Base-by-base conservation (phyloP, 2,888 invertebrate species). In the Patella ulyssiponensis region DNA sequence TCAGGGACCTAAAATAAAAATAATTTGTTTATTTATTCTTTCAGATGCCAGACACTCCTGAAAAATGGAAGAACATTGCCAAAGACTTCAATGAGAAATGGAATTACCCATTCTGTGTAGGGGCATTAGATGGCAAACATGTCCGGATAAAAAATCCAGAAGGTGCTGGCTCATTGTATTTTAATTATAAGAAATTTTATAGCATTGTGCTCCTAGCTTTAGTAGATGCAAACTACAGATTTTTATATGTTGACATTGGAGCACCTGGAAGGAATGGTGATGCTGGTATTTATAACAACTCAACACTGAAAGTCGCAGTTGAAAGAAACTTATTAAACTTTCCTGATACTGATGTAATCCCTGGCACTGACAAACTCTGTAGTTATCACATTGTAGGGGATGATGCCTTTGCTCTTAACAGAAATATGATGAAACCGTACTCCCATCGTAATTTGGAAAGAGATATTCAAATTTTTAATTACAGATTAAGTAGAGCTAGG, bases 391-490 rank as follows among this genome's bases (percentile, higher is more conserved):
- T 77, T 5, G 69, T 77, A 1, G 77, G 77, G 17, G 72, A 73
- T 20, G 77, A 77, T 56, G 77, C 73, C 51, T 77, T 77, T 52
- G 15, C 23, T 23, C 23, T 70, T 23, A 15, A 33, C 14, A 23
- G 14, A 4, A 70, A 4, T 15, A 70, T 77, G 58, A 52, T 74
- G 23, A 77, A 74, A 52, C 74, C 77, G 7, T 77, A 64, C 53
- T 12, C 53, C 12, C 23, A 70, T 14, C 64, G 77, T 12, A 69
- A 74, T 52, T 54, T 77, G 11, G 70, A 73, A 52, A 33, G 53
- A 23, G 53, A 77, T 33, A 69, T 64, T 27, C 44, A 74, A 54
- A 74, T 77, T n/a, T 77, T 56, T 54, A 77, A 73, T 23, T 77
- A 77, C 54, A 27, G 77, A 54, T 20, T 33, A 20, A 17, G 17